Evolutionary conservation across 2,888 invertebrate genomes (phyloP).

Genomic region (Pristionchus maxplancki): DNA sequence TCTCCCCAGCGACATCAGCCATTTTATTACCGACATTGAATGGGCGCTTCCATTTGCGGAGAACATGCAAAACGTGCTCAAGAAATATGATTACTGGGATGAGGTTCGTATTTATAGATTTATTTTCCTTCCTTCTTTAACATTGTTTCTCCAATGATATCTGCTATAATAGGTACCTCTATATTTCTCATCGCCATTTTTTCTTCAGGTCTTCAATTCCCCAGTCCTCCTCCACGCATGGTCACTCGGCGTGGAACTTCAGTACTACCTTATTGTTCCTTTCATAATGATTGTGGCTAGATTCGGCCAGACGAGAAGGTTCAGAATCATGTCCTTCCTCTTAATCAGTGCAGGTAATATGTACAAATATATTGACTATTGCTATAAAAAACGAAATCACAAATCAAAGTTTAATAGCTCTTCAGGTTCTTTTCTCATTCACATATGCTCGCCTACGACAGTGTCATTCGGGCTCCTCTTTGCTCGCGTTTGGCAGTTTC

Average conservation of each 20-base stretch:
- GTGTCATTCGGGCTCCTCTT: slow-evolving; percentile 35
- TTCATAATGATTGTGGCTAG: too few species aligned
- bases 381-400: neutral
- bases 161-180: too few species aligned
- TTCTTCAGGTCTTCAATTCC: too few species aligned
- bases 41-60: slow-evolving; percentile 43
- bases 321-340: neutral
- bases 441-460: neutral
- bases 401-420: neutral
- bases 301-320: too few species aligned
- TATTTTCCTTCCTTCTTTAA: too few species aligned
- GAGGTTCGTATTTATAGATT: too few species aligned
- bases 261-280: too few species aligned
- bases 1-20: slow-evolving; percentile 7
- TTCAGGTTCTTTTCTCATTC: neutral
- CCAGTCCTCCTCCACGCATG: too few species aligned
- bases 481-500: slow-evolving; percentile 36
- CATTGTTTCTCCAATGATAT: too few species aligned
- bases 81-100: slow-evolving; percentile 38
- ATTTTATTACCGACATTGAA: slow-evolving; percentile 35
- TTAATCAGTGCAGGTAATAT: neutral
- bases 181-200: too few species aligned
- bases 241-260: too few species aligned
- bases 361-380: neutral
- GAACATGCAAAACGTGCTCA: slow-evolving; percentile 42